Conservation (phyloP, 1,140 invertebrate species). For the Luehdorfia chinensis region DNA sequence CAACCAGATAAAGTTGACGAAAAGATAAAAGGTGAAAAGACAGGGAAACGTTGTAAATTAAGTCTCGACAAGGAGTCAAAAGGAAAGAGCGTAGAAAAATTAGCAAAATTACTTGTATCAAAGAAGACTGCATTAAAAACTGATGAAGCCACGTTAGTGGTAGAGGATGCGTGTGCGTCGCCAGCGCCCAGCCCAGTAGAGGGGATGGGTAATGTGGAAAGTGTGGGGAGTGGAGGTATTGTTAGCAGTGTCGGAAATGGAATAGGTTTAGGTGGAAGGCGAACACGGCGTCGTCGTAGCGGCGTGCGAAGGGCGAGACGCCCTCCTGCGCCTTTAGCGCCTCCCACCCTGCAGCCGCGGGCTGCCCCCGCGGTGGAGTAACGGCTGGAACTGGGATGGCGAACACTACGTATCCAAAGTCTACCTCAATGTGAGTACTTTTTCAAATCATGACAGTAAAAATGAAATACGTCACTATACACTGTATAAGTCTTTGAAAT, state of each 20-base stretch:
- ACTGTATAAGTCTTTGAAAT: neutral
- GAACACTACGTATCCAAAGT: constrained; percentile 89
- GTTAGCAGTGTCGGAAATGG: neutral
- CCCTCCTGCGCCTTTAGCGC: constrained; percentile 27
- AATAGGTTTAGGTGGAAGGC: neutral
- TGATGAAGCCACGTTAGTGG: constrained; percentile 53
- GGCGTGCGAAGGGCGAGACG: constrained; percentile 35
- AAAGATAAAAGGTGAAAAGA: constrained; percentile 8
- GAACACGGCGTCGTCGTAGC: constrained; percentile 35
- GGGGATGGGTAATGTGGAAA: no score
- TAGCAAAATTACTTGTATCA: constrained; percentile 52
- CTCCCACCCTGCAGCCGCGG: constrained; percentile 34
- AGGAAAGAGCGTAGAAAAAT: constrained; percentile 46
- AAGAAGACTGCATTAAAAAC: constrained; percentile 60
- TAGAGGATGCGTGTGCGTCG: constrained; percentile 59
- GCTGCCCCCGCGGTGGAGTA: constrained; percentile 86
- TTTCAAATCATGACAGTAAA: no score
- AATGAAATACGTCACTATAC: neutral
- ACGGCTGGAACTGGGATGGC: constrained; percentile 95
- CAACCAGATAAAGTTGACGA: neutral
- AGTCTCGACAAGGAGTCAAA: constrained; percentile 29
- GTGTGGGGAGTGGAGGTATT: neutral
- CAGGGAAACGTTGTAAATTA: constrained; percentile 11
- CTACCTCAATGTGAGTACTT: constrained; percentile 88
- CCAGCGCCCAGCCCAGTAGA: constrained; percentile 27